phyloP scores from a whole-genome alignment of 2,888 invertebrate genomes.

The Romanomermis culicivorax region DNA sequence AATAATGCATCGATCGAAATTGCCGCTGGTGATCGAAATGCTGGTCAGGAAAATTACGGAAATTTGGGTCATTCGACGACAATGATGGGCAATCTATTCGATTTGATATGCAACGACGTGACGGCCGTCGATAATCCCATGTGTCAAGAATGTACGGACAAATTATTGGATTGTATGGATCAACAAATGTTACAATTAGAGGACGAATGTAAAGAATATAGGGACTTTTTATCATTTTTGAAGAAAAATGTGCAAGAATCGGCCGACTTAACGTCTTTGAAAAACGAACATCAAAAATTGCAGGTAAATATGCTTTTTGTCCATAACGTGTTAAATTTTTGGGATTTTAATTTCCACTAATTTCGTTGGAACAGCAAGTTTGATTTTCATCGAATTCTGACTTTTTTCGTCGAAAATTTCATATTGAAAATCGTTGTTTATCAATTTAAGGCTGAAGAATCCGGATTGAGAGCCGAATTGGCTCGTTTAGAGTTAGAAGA shows the following conservation, averaged over 20 bases:
- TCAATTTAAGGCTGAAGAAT: slow-evolving; percentile 14
- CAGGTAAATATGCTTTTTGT: slow-evolving; percentile 16
- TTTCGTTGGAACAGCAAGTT: not conserved
- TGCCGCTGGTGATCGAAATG: not conserved
- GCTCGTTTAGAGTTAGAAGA: slow-evolving; percentile 16
- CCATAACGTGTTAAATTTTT: not conserved
- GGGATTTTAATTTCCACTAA: not conserved
- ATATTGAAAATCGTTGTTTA: too few relatives aligned
- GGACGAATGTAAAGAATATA: slow-evolving; percentile 11
- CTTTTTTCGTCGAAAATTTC: not conserved
- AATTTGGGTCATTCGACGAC: slow-evolving; percentile 10
- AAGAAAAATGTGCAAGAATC: not conserved
- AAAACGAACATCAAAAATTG: slow-evolving; percentile 5
- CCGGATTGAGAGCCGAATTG: slow-evolving; percentile 14
- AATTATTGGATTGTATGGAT: slow-evolving; percentile 18
- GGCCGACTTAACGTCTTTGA: slow-evolving; percentile 5
- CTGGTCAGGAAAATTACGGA: not conserved
- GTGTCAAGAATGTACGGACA: slow-evolving; percentile 18
- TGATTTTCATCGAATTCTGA: not conserved
- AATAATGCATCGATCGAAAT: not conserved
- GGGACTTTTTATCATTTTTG: not conserved
- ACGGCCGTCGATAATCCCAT: slow-evolving; percentile 10
- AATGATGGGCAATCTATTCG: slow-evolving; percentile 10
- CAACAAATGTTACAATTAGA: slow-evolving; percentile 17
- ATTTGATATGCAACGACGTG: slow-evolving; percentile 6